phyloP scores from a whole-genome alignment of 2,888 invertebrate genomes.

The Hydraecia micacea region DNA sequence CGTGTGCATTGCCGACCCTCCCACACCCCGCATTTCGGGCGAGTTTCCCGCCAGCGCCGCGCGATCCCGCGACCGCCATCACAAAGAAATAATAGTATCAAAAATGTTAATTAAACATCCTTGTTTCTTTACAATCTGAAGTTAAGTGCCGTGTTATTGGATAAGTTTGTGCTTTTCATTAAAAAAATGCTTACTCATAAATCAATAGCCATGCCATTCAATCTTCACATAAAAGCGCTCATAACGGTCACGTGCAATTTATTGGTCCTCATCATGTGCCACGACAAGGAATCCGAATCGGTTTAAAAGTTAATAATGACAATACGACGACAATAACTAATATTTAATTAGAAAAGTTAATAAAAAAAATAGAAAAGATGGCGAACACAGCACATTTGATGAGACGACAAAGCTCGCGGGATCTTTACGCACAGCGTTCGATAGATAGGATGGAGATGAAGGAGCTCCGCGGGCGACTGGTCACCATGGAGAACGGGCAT shows the following conservation, averaged over 20 bases:
- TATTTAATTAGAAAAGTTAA: constrained; percentile 57
- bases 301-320: constrained; percentile 72
- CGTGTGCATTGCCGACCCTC: constrained; percentile 68
- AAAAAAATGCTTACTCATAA: constrained; percentile 72
- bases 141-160: constrained; percentile 38
- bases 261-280: constrained; percentile 82
- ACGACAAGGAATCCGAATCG: constrained; percentile 81
- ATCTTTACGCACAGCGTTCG: constrained; percentile 94
- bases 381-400: constrained; percentile 97
- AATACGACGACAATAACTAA: constrained; percentile 71
- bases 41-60: constrained; percentile 81
- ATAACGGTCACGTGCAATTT: constrained; percentile 76
- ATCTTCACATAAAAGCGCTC: constrained; percentile 66
- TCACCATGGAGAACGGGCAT: constrained; percentile 92
- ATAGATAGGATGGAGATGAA: constrained; percentile 96
- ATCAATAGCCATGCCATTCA: constrained; percentile 71
- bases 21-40: constrained; percentile 68
- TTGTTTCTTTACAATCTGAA: constrained; percentile 38
- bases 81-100: constrained; percentile 56
- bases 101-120: constrained; percentile 40
- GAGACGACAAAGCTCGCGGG: constrained; percentile 96
- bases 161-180: constrained; percentile 2
- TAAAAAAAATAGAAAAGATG: constrained; percentile 89
- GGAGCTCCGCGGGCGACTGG: constrained; percentile 95
- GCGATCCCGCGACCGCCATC: constrained; percentile 70